Conservation (phyloP, 1,140 invertebrate species). For the Micrasema minimum region DNA sequence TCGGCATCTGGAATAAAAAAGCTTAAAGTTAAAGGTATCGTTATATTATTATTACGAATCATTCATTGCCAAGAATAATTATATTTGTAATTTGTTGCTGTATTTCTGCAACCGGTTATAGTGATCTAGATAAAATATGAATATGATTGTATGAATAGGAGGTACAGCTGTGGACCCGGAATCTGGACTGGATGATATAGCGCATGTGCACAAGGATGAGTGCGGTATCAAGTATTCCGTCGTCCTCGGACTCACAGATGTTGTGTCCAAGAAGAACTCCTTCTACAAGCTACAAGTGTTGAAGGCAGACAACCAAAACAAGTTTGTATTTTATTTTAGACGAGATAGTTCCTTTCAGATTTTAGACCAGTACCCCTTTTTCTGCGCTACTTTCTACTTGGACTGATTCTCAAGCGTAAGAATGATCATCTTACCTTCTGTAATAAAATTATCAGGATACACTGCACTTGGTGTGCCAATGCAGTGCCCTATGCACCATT, state of each 20-base stretch:
- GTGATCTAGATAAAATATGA: neutral
- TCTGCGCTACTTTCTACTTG: neutral
- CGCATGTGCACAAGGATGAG: slow-evolving; percentile 80
- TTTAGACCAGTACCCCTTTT: neutral
- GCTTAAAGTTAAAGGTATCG: slow-evolving; percentile 80
- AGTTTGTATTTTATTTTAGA: slow-evolving; percentile 59
- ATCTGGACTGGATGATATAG: slow-evolving; percentile 79
- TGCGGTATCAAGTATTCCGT: slow-evolving; percentile 77
- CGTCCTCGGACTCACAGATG: slow-evolving; percentile 86
- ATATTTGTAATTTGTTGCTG: too few relatives aligned
- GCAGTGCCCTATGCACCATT: too few relatives aligned
- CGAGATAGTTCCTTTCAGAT: neutral
- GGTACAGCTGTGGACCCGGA: slow-evolving; percentile 92
- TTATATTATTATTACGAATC: neutral
- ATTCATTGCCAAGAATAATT: too few relatives aligned
- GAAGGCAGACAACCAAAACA: slow-evolving; percentile 75
- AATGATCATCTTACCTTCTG: too few relatives aligned
- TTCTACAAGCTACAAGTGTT: slow-evolving; percentile 96
- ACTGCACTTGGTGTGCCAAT: too few relatives aligned
- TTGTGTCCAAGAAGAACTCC: slow-evolving; percentile 89
- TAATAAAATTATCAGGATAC: too few relatives aligned
- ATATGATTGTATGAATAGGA: slow-evolving; percentile 57
- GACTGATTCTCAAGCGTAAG: too few relatives aligned
- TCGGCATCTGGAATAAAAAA: slow-evolving; percentile 75
- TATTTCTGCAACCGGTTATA: too few relatives aligned